Evolutionary conservation across 1,140 invertebrate genomes (phyloP), one percentile per base, ranked within the genome.

Genomic region (Bombus breviceps): DNA sequence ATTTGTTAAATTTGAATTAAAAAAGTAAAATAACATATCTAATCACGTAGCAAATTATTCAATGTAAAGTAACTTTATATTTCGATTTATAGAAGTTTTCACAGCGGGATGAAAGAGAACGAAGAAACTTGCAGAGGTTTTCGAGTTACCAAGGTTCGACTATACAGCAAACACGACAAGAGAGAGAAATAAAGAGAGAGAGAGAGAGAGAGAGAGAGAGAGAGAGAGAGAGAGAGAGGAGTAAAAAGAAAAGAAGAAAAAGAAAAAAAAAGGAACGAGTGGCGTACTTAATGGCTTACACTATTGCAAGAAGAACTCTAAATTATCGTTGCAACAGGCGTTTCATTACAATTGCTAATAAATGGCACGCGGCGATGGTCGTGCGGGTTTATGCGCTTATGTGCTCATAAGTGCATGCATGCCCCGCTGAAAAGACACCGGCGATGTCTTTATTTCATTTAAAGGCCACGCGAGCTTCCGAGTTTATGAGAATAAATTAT

Each of bases 401-500:
- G 79, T 37, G 68, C 32, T 41, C 76, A 57, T 71, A 79, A 84
- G 64, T 66, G 69, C 73, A 66, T 71, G 80, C 80, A 75, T 59
- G 57, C 10, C 10, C 74, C 64, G 47, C 6, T 59, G 32, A 76
- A 76, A 69, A 77, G 85, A 57, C 64, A 39, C 43, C 62, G 71
- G 13, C 78, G 84, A 85, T 66, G 84, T 81, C 84, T 85, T 81
- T 74, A 81, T 81, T 85, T 83, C 73, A 81, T 86, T 69, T 68
- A 76, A 83, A 81, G 85, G 71, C 72, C 85, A 37, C 53, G 37
- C 39, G 66, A 53, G 81, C 85, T 86, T 86, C 80, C 81, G 73
- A 77, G 73, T 86, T 83, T 86, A 86, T 77, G 85, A 83, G 81
- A 86, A 86, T 86, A 68, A 86, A 86, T 86, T 86, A 86, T 86